Evolutionary conservation across 2,113 vertebrate genomes (phyloP).

Genomic region (Grus americana): DNA sequence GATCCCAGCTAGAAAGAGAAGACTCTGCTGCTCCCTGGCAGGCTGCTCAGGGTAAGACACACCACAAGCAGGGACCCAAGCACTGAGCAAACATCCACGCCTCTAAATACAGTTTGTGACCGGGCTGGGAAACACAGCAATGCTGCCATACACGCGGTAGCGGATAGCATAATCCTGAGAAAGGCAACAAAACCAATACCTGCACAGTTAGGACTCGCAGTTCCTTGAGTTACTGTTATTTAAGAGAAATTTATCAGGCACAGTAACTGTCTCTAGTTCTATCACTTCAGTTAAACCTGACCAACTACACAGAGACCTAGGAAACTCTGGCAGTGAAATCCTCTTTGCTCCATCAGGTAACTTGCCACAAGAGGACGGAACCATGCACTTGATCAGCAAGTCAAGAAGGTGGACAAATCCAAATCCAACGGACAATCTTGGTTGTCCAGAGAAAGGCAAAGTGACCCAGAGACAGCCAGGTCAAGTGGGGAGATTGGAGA

Average conservation of each 20-base stretch:
- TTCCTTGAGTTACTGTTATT: background rate
- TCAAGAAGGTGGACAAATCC: background rate
- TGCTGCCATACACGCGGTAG: fast-evolving
- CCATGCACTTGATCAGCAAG: fast-evolving
- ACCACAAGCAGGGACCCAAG: no score
- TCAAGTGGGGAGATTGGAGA: background rate
- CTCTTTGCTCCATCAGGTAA: background rate
- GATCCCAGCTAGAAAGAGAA: background rate
- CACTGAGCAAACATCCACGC: background rate
- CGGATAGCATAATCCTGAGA: fast-evolving
- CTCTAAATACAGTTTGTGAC: background rate
- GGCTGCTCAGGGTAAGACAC: background rate
- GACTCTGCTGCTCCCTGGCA: background rate
- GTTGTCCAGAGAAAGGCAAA: background rate
- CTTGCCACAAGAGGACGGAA: background rate
- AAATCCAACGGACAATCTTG: background rate
- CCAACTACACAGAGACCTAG: no score
- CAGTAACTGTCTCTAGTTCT: background rate
- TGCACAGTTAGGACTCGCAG: no score
- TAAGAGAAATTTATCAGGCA: background rate
- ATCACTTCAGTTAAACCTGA: background rate
- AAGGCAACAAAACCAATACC: background rate
- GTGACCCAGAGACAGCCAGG: no score
- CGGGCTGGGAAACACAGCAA: background rate
- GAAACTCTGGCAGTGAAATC: background rate